Conservation (phyloP, 1,140 invertebrate genomes). For the Pachyrhynchus sulphureomaculatus region DNA sequence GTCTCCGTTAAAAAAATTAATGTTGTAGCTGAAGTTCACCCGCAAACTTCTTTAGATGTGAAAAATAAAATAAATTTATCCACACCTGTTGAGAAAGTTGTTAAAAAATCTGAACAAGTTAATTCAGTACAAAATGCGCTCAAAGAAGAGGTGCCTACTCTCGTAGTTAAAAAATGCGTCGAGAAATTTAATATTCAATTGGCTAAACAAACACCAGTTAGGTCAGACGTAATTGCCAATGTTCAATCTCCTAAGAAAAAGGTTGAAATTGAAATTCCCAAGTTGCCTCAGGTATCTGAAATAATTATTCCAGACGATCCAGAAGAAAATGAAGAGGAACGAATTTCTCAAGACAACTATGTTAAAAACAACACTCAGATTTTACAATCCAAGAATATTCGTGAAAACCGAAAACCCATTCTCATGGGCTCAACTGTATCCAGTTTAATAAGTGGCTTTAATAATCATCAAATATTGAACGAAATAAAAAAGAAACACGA, state of each 20-base stretch:
- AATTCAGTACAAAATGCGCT: not conserved
- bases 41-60: constrained; percentile 33
- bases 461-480: constrained; percentile 51
- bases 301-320: constrained; percentile 63
- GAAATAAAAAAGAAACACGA: constrained; percentile 45
- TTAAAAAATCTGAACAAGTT: not conserved
- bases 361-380: constrained; percentile 50
- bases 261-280: constrained; percentile 60
- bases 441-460: constrained; percentile 60
- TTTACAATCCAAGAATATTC: constrained; percentile 36
- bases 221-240: constrained; percentile 29
- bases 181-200: constrained; percentile 47
- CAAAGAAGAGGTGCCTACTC: constrained; percentile 27
- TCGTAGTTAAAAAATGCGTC: constrained; percentile 43
- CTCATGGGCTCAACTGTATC: constrained; percentile 61
- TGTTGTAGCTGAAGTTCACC: constrained; percentile 48
- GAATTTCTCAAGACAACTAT: constrained; percentile 49
- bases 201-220: constrained; percentile 41
- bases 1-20: constrained; percentile 38
- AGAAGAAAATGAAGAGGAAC: constrained; percentile 48
- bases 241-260: constrained; percentile 44
- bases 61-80: constrained; percentile 30
- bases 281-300: constrained; percentile 62
- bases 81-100: constrained; percentile 8
- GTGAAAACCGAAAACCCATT: constrained; percentile 39